These are phyloP conservation scores for Steinernema carpocapsae DNA, from an alignment of 2,888 invertebrate genomes.

Conservation along the genomic window DNA sequence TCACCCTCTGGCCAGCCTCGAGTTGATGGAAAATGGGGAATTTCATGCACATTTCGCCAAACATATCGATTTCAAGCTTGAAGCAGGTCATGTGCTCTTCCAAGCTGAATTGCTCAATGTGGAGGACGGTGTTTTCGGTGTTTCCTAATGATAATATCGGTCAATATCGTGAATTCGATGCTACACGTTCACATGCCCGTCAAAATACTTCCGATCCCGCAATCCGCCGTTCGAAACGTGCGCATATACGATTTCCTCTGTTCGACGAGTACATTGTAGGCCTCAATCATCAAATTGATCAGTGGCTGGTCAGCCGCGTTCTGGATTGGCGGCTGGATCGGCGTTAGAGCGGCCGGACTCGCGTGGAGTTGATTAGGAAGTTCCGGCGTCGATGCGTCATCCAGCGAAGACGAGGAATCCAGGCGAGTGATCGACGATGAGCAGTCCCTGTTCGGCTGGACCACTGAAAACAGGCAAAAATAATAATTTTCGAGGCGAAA, in stretches of 20 bases:
- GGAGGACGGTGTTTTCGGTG: neutral
- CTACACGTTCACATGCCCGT: too few relatives aligned
- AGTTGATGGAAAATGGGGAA: neutral
- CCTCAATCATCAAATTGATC: neutral
- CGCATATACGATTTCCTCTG: constrained; percentile 4
- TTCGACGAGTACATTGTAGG: neutral
- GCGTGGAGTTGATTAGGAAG: too few relatives aligned
- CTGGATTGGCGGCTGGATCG: too few relatives aligned
- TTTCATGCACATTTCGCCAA: constrained; percentile 19
- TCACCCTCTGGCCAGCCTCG: neutral
- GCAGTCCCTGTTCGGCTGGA: neutral
- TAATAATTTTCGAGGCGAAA: neutral
- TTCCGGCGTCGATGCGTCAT: too few relatives aligned
- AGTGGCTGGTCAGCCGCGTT: too few relatives aligned
- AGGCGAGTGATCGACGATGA: neutral
- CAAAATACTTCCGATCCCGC: neutral
- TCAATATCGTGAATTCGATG: too few relatives aligned
- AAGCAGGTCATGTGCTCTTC: constrained; percentile 8
- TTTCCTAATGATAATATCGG: too few relatives aligned
- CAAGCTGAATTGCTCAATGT: neutral
- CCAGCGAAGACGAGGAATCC: too few relatives aligned
- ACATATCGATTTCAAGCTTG: neutral
- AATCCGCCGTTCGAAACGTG: neutral
- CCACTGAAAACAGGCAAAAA: neutral
- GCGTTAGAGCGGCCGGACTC: too few relatives aligned